Conservation (phyloP, 2,888 invertebrate genomes). For the Gymnoscelis rufifasciata region DNA sequence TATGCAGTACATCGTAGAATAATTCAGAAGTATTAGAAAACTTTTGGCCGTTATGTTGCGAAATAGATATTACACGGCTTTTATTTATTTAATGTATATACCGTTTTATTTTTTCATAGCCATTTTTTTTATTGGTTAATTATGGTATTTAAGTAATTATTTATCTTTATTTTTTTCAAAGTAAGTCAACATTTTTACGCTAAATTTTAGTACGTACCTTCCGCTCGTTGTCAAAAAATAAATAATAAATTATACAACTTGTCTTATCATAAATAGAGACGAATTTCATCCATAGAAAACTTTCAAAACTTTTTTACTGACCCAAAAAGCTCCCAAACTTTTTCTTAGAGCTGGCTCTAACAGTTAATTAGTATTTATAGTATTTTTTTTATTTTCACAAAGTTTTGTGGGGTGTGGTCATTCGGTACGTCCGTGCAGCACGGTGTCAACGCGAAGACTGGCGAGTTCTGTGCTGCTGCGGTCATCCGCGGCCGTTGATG, state of each 20-base stretch:
- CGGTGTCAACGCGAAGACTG: conserved; percentile 65
- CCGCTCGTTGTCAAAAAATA: conserved; percentile 5
- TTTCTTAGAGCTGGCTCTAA: conserved; percentile 24
- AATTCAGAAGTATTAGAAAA: too few species aligned
- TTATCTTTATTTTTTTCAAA: neutral
- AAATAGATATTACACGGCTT: too few species aligned
- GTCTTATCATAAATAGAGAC: conserved; percentile 26
- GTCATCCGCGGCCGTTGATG: conserved; percentile 51
- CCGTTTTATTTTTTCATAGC: too few species aligned
- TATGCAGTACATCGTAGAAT: too few species aligned
- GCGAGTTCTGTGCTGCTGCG: conserved; percentile 34
- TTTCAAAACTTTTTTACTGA: conserved; percentile 36
- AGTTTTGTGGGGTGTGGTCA: conserved; percentile 46
- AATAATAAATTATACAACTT: conserved; percentile 4
- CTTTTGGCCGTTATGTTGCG: too few species aligned
- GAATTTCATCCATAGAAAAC: conserved; percentile 39
- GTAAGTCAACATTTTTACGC: neutral
- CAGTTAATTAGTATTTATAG: conserved; percentile 6
- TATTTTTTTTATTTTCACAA: conserved; percentile 32
- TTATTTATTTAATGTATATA: too few species aligned
- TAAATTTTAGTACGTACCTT: conserved; percentile 16
- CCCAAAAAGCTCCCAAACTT: conserved; percentile 36
- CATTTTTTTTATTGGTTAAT: neutral
- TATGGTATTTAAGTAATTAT: neutral
- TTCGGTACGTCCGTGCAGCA: conserved; percentile 59